Evolutionary conservation across 2,888 invertebrate species (phyloP).

Genomic region (Luperina testacea): DNA sequence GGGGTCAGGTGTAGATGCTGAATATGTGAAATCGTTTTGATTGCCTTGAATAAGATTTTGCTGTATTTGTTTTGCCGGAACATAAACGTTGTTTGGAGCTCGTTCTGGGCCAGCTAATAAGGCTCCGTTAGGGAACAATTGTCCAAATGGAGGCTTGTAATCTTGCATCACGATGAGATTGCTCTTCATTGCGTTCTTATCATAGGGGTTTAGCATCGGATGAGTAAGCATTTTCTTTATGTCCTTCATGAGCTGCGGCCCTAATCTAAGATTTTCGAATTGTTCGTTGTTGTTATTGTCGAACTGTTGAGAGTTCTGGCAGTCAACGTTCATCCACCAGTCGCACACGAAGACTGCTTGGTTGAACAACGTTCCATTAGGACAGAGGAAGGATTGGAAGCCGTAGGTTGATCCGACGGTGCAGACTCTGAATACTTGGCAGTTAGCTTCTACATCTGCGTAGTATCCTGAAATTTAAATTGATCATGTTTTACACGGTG

Average conservation of each 20-base stretch:
- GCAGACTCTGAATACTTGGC: constrained; percentile 92
- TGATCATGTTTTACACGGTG: not conserved
- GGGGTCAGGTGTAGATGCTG: constrained; percentile 82
- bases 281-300: constrained; percentile 85
- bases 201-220: constrained; percentile 85
- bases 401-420: constrained; percentile 89
- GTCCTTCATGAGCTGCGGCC: constrained; percentile 90
- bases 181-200: constrained; percentile 78
- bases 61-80: constrained; percentile 79
- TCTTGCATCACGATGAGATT: constrained; percentile 85
- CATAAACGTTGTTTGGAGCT: constrained; percentile 76
- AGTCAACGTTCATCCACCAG: constrained; percentile 93
- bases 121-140: constrained; percentile 82
- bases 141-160: constrained; percentile 84
- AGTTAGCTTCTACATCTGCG: constrained; percentile 91
- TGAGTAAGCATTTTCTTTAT: constrained; percentile 90
- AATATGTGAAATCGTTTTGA: constrained; percentile 74
- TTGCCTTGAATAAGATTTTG: constrained; percentile 74
- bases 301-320: constrained; percentile 83
- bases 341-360: constrained; percentile 92
- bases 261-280: constrained; percentile 85
- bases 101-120: constrained; percentile 77
- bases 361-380: constrained; percentile 92
- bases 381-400: constrained; percentile 92
- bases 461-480: constrained; percentile 90